Evolutionary conservation across 2,888 invertebrate genomes (phyloP).

Genomic region (Hypomecis punctinalis): DNA sequence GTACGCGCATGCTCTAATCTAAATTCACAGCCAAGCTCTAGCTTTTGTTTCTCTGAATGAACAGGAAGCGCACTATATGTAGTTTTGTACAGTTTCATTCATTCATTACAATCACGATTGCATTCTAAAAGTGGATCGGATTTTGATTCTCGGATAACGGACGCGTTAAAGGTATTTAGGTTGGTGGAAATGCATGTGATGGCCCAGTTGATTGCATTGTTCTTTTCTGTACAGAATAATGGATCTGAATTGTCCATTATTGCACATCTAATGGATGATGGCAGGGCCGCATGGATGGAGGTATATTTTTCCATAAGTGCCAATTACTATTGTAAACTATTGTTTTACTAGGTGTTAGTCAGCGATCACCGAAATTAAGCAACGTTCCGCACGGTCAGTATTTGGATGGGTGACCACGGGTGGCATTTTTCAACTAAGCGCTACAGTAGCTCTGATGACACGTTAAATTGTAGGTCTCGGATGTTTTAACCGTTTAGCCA

Average conservation of each 20-base stretch:
- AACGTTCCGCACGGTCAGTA: too few species aligned
- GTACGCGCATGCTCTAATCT: conserved; percentile 33
- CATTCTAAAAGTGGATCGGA: conserved; percentile 51
- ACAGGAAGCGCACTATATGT: conserved; percentile 58
- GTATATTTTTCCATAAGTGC: too few species aligned
- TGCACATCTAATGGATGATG: not conserved
- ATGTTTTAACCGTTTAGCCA: too few species aligned
- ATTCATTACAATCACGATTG: conserved; percentile 51
- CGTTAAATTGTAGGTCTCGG: too few species aligned
- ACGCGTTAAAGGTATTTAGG: conserved; percentile 37
- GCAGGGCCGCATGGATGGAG: not conserved
- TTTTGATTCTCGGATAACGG: conserved; percentile 42
- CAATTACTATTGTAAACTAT: too few species aligned
- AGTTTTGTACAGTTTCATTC: conserved; percentile 45
- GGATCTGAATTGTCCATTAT: conserved; percentile 12
- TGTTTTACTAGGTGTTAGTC: too few species aligned
- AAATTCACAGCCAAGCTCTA: conserved; percentile 40
- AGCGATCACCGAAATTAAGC: too few species aligned
- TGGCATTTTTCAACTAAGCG: too few species aligned
- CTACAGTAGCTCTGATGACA: too few species aligned
- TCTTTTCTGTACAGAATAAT: conserved; percentile 11
- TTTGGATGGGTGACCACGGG: too few species aligned
- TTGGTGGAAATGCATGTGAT: conserved; percentile 29
- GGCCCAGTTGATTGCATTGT: conserved; percentile 24
- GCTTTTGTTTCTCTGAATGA: conserved; percentile 55